phyloP scores from a whole-genome alignment of 2,888 invertebrate genomes.

The Ophion obscuratus region DNA sequence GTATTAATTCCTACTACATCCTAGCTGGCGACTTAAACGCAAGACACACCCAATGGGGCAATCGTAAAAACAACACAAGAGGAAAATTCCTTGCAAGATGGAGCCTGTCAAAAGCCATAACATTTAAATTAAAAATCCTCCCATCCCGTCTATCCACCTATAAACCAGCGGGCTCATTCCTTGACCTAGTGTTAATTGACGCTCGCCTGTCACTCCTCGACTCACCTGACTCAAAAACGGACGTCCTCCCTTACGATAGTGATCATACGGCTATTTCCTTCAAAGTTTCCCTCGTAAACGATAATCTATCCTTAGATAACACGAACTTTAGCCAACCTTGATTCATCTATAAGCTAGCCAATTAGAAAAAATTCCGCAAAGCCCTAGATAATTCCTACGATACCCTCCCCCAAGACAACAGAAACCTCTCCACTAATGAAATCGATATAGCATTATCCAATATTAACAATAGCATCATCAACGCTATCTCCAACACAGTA shows the following conservation, averaged over 20 bases:
- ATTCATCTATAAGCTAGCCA: conserved; percentile 41
- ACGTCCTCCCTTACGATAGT: conserved; percentile 49
- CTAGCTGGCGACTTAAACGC: neutral
- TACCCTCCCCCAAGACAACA: conserved; percentile 29
- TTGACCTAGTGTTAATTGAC: conserved; percentile 46
- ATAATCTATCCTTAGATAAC: neutral
- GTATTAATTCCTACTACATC: neutral
- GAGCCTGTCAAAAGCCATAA: neutral
- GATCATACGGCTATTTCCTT: conserved; percentile 49
- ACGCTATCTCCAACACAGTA: neutral
- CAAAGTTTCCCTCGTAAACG: neutral
- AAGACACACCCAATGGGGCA: conserved; percentile 3
- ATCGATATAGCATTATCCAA: conserved; percentile 11
- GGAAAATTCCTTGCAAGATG: conserved; percentile 12
- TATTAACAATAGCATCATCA: conserved; percentile 3
- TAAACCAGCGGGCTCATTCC: conserved; percentile 17
- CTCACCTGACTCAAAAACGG: neutral
- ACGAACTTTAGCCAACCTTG: neutral
- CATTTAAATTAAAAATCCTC: conserved; percentile 30
- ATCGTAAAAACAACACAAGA: neutral
- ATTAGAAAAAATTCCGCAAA: conserved; percentile 52
- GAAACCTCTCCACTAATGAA: conserved; percentile 38
- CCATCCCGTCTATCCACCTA: neutral
- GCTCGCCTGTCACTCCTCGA: conserved; percentile 1
- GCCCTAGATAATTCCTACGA: conserved; percentile 17